Evolutionary conservation across 2,797 vertebrate genomes (phyloP), one percentile per base, ranked within the genome.

Genomic region (Kryptopterus vitreolus): DNA sequence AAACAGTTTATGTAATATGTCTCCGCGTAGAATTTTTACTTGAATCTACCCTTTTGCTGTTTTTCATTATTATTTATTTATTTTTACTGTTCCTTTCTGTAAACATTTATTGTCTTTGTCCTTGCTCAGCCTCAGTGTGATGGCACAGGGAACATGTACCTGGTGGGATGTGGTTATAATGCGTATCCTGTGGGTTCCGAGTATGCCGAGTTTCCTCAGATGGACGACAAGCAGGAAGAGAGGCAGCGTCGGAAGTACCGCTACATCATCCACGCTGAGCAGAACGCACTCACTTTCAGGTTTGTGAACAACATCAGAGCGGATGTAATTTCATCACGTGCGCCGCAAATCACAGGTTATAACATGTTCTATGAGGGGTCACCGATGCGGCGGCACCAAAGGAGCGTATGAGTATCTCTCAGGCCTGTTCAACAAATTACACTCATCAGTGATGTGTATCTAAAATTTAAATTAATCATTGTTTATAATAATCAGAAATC

Each of bases 261-360:
- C 90, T 98, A 96, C 89, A 98, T 98, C 13, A 85, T 99, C 79
- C 97, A 99, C 2, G 97, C 97, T 0, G 97, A 99, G 87, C 97
- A 98, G 92, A 99, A 98, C 3, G 97, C 97, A 48, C 89, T 99
- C 88, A 98, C 95, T 0, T 99, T 98, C 94, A 96, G 97, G 97
- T 98, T 92, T 24, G 71, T 35, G 31, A 58, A 58, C 24, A 58
- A 58, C 24, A 7, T 24, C 13, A 2, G 13, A 58, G 33, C 18
- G 18, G 24, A n/a, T 53, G 35, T 13, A 53, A 33, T 33, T 31
- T 6, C 48, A 33, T 53, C 48, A 33, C 7, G 69, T 69, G 24
- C 2, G 26, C 18, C 24, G 46, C 46, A 52, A 70, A 70, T 50
- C 68, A 52, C 66, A 50, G 43, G 24, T 15, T 55, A 53, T 33